Evolutionary conservation across 2,888 invertebrate species (phyloP).

Genomic region (Aphodius sticticus): DNA sequence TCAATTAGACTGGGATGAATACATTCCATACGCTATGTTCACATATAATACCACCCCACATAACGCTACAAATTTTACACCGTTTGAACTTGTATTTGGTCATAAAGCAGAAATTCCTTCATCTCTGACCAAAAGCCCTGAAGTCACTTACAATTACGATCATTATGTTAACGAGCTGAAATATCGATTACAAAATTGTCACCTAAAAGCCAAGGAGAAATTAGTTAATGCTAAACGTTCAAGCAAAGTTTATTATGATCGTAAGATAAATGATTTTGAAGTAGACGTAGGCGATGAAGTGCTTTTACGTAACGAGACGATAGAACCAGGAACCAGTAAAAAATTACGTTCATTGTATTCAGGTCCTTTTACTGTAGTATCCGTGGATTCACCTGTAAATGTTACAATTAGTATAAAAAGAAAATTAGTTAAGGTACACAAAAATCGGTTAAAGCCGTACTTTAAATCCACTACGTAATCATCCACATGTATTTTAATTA

Average conservation of each 20-base stretch:
- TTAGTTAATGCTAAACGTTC: slow-evolving; percentile 38
- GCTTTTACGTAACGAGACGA: slow-evolving; percentile 21
- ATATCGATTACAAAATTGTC: slow-evolving; percentile 41
- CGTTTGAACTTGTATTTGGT: slow-evolving; percentile 45
- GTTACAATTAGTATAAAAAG: slow-evolving; percentile 20
- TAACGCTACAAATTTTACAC: slow-evolving; percentile 43
- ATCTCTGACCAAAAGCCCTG: slow-evolving; percentile 39
- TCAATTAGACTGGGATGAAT: slow-evolving; percentile 50
- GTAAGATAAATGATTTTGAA: background rate
- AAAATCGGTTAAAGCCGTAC: slow-evolving; percentile 7
- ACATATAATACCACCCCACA: slow-evolving; percentile 45
- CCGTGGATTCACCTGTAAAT: slow-evolving; percentile 25
- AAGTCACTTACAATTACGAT: slow-evolving; percentile 46
- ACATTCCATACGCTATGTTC: slow-evolving; percentile 48
- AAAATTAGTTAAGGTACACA: slow-evolving; percentile 10
- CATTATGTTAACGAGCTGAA: slow-evolving; percentile 41
- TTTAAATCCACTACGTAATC: background rate
- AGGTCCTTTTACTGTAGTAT: slow-evolving; percentile 25
- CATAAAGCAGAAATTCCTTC: slow-evolving; percentile 38
- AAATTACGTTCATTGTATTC: slow-evolving; percentile 19
- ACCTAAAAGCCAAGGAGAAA: slow-evolving; percentile 43
- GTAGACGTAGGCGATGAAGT: slow-evolving; percentile 4
- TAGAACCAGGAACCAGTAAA: background rate
- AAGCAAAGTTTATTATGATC: slow-evolving; percentile 36
- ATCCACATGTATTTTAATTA: background rate